Evolutionary conservation across 2,888 invertebrate species (phyloP), one percentile per base, ranked within the genome.

Genomic region (Nezara viridula): DNA sequence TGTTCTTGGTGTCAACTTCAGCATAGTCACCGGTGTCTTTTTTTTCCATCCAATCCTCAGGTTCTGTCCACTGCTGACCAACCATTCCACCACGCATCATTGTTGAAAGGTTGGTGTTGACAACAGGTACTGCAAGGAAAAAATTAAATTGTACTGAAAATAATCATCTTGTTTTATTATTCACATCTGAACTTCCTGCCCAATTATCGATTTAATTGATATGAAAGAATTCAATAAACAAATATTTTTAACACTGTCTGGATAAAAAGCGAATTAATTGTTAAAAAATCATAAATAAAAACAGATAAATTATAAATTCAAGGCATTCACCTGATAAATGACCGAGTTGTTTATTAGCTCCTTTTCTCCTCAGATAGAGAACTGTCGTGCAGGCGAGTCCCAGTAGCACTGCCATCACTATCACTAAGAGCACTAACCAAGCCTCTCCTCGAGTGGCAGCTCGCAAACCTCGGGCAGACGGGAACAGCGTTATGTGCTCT

Each of bases 361-460:
- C 94, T 91, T 94, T 93, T 90, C 94, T 93, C 90, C 94, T 94
- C 32, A 95, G 92, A 91, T 95, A 95, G 0, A 95, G 92, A 19
- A 94, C 93, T 81, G 92, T 92, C 24, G 92, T 92, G 89, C 92
- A 92, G 24, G 92, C 92, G 66, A 93, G 92, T 2, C 94, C 92
- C 0, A 95, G 93, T 3, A 95, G 92, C 91, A 95, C 93, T 32
- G 95, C 93, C 90, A 95, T 93, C 47, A 94, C 94, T 73, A 96
- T 95, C 91, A 96, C 93, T 10, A 95, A 93, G 0, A 95, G 94
- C 32, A 96, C 95, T 92, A 96, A 95, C 96, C 96, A 96, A 0
- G 91, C 90, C 52, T 90, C 90, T 21, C 90, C 90, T 32, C 88
- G 81, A 24, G 89, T 89, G 1, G 89, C 88, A 9, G 90, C 90